A percentile compares a stretch with the other conserved stretches of the same genome.
Evolutionary conservation across 2,113 vertebrate genomes (phyloP).

Genomic region (Pongo abelii): DNA sequence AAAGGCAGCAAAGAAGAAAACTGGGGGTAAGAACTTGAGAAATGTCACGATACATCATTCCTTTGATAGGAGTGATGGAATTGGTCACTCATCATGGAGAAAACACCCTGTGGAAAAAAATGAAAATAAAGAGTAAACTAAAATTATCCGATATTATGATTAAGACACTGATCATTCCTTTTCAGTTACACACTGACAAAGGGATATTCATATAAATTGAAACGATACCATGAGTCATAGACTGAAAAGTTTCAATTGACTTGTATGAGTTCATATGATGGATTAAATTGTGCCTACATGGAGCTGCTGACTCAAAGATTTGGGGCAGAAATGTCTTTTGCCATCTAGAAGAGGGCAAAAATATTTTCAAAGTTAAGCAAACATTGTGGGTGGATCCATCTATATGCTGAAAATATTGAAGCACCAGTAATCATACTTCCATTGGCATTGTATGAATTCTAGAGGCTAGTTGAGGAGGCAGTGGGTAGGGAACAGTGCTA

Average conservation of each 20-base stretch:
- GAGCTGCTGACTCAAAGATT: conserved; percentile 43
- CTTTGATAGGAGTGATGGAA: background rate
- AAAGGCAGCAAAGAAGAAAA: background rate
- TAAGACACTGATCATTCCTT: background rate
- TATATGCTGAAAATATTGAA: background rate
- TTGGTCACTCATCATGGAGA: background rate
- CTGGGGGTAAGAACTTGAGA: background rate
- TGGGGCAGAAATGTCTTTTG: conserved; percentile 29
- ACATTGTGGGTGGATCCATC: background rate
- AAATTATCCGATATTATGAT: background rate
- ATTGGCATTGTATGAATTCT: background rate
- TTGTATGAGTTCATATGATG: background rate
- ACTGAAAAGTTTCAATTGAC: conserved; percentile 9
- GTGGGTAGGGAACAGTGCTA: background rate
- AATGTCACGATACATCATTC: background rate
- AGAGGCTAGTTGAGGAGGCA: background rate
- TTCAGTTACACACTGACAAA: background rate
- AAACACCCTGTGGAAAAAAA: background rate
- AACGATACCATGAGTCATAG: background rate
- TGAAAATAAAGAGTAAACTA: background rate
- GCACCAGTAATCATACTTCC: background rate
- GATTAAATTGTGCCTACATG: conserved; percentile 14
- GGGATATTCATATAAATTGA: background rate
- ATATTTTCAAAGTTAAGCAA: conserved; percentile 39
- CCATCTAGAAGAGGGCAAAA: conserved; percentile 18